Base-by-base conservation (phyloP, 2,797 vertebrate genomes). In the Coranthus polyacanthus region DNA sequence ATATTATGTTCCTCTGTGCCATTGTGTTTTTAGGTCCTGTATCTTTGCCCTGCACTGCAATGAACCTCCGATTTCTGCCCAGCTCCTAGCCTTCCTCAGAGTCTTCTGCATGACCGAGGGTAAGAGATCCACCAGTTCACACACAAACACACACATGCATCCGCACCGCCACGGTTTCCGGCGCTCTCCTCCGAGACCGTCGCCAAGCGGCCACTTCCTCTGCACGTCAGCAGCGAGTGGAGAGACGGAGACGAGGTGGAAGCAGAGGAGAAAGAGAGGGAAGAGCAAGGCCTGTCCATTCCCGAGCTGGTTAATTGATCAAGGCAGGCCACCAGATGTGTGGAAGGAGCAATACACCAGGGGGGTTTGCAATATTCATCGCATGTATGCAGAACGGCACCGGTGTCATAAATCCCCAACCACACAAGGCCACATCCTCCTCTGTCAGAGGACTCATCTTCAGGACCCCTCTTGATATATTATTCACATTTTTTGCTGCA, bases 51-150 rank as follows among this genome's bases (percentile, higher is more conserved):
- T 99, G 78, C 96, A 98, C 75, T 94, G 94, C 60, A 96, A 94
- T 3, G 97, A 98, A 71, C 96, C 96, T 0, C 97, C 97, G 12
- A 96, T 99, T 67, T 97, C 97, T 12, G 96, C 97, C 59, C 98
- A 99, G 82, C 96, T 99, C 36, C 92, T 98, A 73, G 98, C 98
- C 81, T 99, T 99, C 78, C 95, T 99, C 43, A 93, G 98, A 44
- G 97, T 98, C 7, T 99, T 99, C 94, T 98, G 97, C 91, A 99
- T 99, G 98, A 97, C 91, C 0, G 98, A 99, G 93, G 97, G 98
- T 98, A 92, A 94, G 82, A 62, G n/a, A n/a, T n/a, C n/a, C 24
- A 29, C 51, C 13, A 15, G 24, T 32, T n/a, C 21, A n/a, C 53
- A 26, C 65, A 62, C 52, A 50, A 0, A 45, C 1, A 34, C 20